These are phyloP conservation scores for Ptychobarbus kaznakovi DNA, from an alignment of 2,797 vertebrate genomes.

Conservation along the genomic window DNA sequence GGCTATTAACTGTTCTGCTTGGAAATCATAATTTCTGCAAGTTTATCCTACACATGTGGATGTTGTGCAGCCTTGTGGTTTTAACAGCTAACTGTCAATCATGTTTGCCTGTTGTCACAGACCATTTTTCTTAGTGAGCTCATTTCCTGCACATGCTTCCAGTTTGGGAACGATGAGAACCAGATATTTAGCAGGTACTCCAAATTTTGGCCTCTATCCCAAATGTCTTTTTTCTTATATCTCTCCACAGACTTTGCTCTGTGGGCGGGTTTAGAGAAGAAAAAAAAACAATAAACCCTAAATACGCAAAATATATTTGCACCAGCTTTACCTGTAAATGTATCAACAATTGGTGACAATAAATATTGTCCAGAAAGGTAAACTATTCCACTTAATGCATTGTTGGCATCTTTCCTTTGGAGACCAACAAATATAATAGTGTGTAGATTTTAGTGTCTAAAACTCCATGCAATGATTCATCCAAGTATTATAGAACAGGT, in stretches of 20 bases:
- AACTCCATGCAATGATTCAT: not conserved
- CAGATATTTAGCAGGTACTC: constrained; percentile 43
- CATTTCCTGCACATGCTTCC: constrained; percentile 51
- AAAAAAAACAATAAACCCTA: not conserved
- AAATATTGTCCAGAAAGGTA: not conserved
- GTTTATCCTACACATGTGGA: not conserved
- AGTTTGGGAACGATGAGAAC: constrained; percentile 34
- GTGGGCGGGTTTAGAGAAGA: constrained; percentile 17
- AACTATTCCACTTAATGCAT: not conserved
- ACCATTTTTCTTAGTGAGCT: constrained; percentile 48
- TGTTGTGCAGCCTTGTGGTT: not conserved
- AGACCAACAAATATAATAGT: not conserved
- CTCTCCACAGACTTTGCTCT: not conserved
- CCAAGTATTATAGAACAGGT: not conserved
- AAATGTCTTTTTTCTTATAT: not conserved
- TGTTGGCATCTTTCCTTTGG: not conserved
- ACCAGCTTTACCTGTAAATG: not conserved
- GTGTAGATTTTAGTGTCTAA: not conserved
- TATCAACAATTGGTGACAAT: not conserved
- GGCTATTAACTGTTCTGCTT: not conserved
- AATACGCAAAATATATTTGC: constrained; percentile 13
- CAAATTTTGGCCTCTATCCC: constrained; percentile 29
- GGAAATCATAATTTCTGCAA: not conserved
- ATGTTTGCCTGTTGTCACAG: not conserved
- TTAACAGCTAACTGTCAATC: constrained; percentile 3